These are phyloP conservation scores for Myopa tessellatipennis DNA, from an alignment of 2,888 invertebrate genomes.

Conservation along the genomic window DNA sequence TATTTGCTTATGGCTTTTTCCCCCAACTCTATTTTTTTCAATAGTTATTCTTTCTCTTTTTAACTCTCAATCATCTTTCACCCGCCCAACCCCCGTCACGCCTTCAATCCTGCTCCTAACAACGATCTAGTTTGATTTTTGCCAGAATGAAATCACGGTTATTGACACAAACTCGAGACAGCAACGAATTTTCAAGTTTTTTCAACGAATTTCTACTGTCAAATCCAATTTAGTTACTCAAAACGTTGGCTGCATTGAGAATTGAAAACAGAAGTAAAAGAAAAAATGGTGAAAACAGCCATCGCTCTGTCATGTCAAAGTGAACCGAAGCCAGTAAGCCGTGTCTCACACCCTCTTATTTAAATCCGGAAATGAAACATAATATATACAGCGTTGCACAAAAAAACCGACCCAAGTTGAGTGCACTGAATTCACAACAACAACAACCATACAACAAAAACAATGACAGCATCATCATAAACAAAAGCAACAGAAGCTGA, in stretches of 20 bases:
- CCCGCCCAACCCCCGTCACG: too few species aligned
- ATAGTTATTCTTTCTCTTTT: too few species aligned
- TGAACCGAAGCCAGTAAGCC: not conserved
- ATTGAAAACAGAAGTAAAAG: not conserved
- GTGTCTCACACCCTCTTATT: not conserved
- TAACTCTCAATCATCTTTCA: too few species aligned
- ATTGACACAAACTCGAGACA: not conserved
- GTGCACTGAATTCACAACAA: not conserved
- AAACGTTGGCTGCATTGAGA: not conserved
- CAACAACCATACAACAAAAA: not conserved
- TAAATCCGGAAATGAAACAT: slow-evolving; percentile 9
- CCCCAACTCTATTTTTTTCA: too few species aligned
- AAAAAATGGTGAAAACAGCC: not conserved
- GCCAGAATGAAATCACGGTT: not conserved
- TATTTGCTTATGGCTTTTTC: too few species aligned
- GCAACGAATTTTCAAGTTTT: not conserved
- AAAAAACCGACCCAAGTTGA: not conserved
- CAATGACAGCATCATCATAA: slow-evolving; percentile 1
- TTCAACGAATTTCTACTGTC: not conserved
- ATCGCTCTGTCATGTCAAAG: not conserved
- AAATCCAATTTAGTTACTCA: not conserved
- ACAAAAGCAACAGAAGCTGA: slow-evolving; percentile 1
- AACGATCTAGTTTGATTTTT: not conserved
- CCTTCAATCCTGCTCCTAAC: not conserved
- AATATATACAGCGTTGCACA: not conserved